These are phyloP conservation scores for Tenrec ecaudatus DNA, from an alignment of 2,113 vertebrate genomes.

Conservation along the genomic window DNA sequence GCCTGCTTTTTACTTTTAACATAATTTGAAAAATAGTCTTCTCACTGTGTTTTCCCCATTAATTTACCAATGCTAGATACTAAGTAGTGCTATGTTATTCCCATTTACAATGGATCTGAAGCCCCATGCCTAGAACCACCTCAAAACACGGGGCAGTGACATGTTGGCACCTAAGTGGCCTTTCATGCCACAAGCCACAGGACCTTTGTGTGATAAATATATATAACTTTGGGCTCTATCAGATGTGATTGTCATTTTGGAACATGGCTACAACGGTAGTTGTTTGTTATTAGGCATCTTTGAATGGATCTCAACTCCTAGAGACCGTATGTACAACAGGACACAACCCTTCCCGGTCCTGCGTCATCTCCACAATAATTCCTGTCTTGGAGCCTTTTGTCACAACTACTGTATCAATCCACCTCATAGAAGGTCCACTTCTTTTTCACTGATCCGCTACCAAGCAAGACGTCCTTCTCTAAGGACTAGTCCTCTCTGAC, in stretches of 20 bases:
- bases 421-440: not conserved
- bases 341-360: not conserved
- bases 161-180: slow-evolving; percentile 20
- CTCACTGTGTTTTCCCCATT: not conserved
- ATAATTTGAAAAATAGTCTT: not conserved
- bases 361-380: not conserved
- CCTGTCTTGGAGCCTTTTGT: not conserved
- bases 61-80: not conserved
- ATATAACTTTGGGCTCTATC: not conserved
- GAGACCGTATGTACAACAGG: not conserved
- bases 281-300: not conserved
- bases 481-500: not conserved
- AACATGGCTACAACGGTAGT: not conserved
- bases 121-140: not conserved
- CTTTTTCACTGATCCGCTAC: no score
- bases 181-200: slow-evolving; percentile 14
- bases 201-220: not conserved
- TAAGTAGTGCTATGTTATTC: slow-evolving; percentile 3
- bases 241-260: not conserved
- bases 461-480: not conserved
- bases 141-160: not conserved
- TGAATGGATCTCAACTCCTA: not conserved
- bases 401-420: not conserved
- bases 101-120: not conserved
- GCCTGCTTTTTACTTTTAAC: not conserved